Percentiles rank a stretch among this genome's conserved stretches.
These are phyloP conservation scores for Etia nguti DNA, from an alignment of 2,113 vertebrate species.

Conservation along the genomic window DNA sequence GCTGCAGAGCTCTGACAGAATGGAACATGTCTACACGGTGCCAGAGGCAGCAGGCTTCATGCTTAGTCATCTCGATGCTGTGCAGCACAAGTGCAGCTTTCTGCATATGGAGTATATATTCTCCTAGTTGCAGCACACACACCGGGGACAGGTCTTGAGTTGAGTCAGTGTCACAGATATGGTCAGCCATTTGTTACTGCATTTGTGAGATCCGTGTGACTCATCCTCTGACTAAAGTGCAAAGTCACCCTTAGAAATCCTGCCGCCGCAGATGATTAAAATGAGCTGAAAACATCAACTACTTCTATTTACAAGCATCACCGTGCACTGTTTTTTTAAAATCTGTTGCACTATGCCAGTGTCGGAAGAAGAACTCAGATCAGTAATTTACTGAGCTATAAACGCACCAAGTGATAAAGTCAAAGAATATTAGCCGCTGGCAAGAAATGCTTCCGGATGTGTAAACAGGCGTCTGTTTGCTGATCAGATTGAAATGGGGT, in stretches of 20 bases:
- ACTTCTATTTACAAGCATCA: neutral
- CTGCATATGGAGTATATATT: neutral
- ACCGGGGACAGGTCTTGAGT: neutral
- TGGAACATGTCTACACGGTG: conserved; percentile 65
- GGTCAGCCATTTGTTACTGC: neutral
- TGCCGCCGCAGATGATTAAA: neutral
- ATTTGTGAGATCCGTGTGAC: neutral
- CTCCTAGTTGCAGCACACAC: neutral
- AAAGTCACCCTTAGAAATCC: neutral
- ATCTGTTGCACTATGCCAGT: neutral
- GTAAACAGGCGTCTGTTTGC: neutral
- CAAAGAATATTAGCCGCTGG: neutral
- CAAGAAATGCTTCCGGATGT: neutral
- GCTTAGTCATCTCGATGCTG: conserved; percentile 55
- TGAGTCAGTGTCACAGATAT: neutral
- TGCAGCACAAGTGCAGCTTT: neutral
- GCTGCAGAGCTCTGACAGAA: conserved; percentile 57
- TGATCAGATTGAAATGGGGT: neutral
- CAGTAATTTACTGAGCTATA: neutral
- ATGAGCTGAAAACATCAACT: neutral
- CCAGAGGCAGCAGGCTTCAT: conserved; percentile 52
- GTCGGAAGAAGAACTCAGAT: neutral
- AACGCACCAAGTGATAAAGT: neutral
- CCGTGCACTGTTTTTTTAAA: neutral
- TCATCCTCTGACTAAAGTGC: neutral